Evolutionary conservation across 2,797 vertebrate species (phyloP), one percentile per base, ranked within the genome.

Genomic region (Tenualosa thibaudeaui): DNA sequence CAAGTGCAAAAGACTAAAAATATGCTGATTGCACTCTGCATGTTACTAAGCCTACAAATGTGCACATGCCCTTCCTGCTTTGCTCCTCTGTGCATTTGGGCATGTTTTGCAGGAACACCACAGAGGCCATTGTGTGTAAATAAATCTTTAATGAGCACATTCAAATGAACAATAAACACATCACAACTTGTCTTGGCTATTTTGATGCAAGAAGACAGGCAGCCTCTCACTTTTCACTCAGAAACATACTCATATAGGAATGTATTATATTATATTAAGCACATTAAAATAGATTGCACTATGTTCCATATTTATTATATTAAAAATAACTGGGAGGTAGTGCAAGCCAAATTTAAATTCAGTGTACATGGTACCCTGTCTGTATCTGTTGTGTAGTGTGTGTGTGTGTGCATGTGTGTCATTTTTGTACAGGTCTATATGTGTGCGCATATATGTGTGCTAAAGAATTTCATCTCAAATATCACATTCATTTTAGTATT

Each of bases 91-190:
- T 43, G 71, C 19, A 43, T 78, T 22, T 78, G 71, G 19, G 71
- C 40, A 78, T 46, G 71, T 46, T 82, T 49, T 53, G 24, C 40
- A 56, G 0, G 7, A 26, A 85, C 19, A 46, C 8, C 40, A 46
- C 31, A 78, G 84, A 93, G 81, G 88, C 90, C 87, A 81, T 92
- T 92, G 92, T 89, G 87, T 85, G 68, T 71, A 65, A 88, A 93
- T 92, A 89, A 94, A 93, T 92, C 86, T 95, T 95, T 94, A 93
- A 94, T 93, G 88, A 91, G 81, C 85, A 88, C 90, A 90, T 88
- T 93, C 87, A 91, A 89, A 82, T 58, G 87, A 87, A 88, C 83
- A 86, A 81, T 46, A 78, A 88, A 90, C 87, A 88, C 53, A 82
- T 89, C 62, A 83, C 86, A 86, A 84, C 68, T 89, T 22, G 58